Evolutionary conservation across 2,888 invertebrate genomes (phyloP), one percentile per base, ranked within the genome.

Genomic region (Drosophila putrida): DNA sequence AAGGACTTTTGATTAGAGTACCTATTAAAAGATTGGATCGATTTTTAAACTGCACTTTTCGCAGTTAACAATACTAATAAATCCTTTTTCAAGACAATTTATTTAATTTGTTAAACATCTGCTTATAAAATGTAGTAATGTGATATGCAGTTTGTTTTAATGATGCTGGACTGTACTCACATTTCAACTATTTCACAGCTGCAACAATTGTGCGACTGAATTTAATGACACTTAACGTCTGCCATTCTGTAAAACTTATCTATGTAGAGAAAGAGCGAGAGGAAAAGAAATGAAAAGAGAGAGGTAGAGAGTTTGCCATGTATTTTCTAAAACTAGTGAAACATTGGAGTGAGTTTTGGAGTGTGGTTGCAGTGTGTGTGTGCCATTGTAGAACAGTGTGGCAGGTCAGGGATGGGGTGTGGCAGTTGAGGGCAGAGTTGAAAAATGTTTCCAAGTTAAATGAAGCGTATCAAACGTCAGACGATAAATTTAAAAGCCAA

Each of bases 361-460:
- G 53, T 53, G 44, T 53, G 44, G 57, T 31, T 15, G 44, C 11
- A 50, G 31, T 28, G 43, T 11, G 38, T n/a, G n/a, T 38, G 36
- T n/a, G 28, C 28, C 6, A 13, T 15, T 11, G 10, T 9, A 33
- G 13, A 2, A 20, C 4, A 2, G 15, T 28, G 15, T 11, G 47
- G 9, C 4, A 6, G 27, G 47, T 9, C 8, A 6, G 55, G 54
- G 51, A 31, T 55, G 66, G 33, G 55, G 54, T 49, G 33, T 55
- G 66, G 33, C 47, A 31, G 25, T 47, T 63, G 65, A 57, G 60
- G 62, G 74, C 62, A 70, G 78, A 86, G 83, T 86, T 84, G 89
- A 88, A 88, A 84, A 84, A 88, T 88, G 89, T 84, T 84, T 86
- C 87, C 88, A 89, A 85, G 89, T 85, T 85, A 89, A 85, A 85